Percentiles rank a stretch among this genome's conserved stretches.
Conservation (phyloP, 2,888 invertebrate species). For the Meghimatium bilineatum region DNA sequence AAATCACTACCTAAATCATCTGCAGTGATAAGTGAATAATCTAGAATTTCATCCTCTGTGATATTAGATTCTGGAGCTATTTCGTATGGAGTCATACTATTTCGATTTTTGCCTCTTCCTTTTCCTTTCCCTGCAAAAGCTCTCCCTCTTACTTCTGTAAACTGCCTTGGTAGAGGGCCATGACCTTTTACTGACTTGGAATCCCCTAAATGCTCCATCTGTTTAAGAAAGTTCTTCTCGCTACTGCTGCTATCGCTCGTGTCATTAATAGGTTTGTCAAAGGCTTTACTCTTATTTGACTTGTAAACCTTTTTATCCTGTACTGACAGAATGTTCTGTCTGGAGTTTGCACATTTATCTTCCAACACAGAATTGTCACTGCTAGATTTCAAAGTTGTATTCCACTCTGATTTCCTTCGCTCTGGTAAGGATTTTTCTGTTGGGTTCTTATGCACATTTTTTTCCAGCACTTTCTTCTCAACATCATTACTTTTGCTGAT, state of each 20-base stretch:
- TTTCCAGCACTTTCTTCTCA: not conserved
- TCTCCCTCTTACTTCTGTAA: not conserved
- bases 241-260: not conserved
- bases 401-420: not conserved
- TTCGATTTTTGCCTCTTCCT: constrained; percentile 41
- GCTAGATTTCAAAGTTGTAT: not conserved
- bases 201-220: constrained; percentile 24
- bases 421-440: not conserved
- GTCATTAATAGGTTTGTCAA: constrained; percentile 36
- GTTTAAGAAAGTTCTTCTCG: constrained; percentile 20
- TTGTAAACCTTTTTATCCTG: not conserved
- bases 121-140: constrained; percentile 44
- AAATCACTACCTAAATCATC: constrained; percentile 54
- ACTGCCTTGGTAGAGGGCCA: not conserved
- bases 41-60: not conserved
- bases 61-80: too few relatives aligned
- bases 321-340: not conserved
- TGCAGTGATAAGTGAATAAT: constrained; percentile 30
- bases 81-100: not conserved
- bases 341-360: not conserved
- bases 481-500: not conserved
- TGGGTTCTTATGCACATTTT: not conserved
- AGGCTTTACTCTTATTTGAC: constrained; percentile 24
- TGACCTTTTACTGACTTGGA: constrained; percentile 32
- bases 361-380: not conserved